These are phyloP conservation scores for Dallia pectoralis DNA, from an alignment of 2,797 vertebrate species.

Conservation along the genomic window DNA sequence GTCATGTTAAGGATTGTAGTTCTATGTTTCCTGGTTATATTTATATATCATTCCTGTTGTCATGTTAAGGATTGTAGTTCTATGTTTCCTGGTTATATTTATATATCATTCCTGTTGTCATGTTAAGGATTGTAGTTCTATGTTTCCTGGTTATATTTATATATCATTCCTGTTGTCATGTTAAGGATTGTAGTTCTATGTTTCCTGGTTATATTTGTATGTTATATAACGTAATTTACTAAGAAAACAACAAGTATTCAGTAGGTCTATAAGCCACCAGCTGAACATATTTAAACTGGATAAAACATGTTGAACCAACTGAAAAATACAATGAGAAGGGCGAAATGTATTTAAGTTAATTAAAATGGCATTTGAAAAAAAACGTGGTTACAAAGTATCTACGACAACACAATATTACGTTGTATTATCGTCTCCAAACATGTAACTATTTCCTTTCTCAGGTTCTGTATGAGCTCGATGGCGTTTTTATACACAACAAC, in stretches of 20 bases:
- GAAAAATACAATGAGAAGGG: background rate
- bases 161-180: background rate
- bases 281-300: background rate
- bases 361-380: background rate
- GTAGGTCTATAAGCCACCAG: background rate
- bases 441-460: slow-evolving; percentile 22
- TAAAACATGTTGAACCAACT: background rate
- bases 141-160: no score
- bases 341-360: background rate
- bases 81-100: no score
- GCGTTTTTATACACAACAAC: slow-evolving; percentile 79
- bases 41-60: no score
- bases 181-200: no score
- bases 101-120: no score
- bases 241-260: background rate
- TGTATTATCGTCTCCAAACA: background rate
- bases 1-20: no score
- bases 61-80: no score
- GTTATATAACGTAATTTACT: background rate
- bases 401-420: background rate
- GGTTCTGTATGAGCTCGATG: slow-evolving; percentile 79
- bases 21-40: no score
- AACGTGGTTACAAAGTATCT: background rate
- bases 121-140: no score
- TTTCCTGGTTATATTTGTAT: background rate